Base-by-base conservation (phyloP, 2,797 vertebrate genomes). In the Falco naumanni region DNA sequence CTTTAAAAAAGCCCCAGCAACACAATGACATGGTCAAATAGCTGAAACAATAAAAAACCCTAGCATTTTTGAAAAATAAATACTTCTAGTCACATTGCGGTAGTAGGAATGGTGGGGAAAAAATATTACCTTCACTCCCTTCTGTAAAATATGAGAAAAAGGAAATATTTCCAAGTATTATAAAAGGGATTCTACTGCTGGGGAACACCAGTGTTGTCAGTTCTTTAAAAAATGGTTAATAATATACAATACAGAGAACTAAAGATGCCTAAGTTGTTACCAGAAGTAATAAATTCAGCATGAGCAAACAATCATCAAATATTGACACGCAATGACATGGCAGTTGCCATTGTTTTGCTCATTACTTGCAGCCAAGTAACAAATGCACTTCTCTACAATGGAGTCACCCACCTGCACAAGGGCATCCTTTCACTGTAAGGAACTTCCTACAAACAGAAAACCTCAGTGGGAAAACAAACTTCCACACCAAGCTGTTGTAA, bases 21-120 rank as follows among this genome's bases (percentile, higher is more conserved):
- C 17, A 75, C n/a, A 80, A 0, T 83, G 63, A 51, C 29, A 28
- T 34, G 77, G 34, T 29, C 34, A 90, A 84, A 89, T 16, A 89
- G 75, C 91, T 89, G 63, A 86, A 94, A 81, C 37, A 71, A 90
- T 83, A 33, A 94, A 92, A 96, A 96, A 43, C 41, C 24, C 47
- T 20, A 61, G 28, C 39, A 64, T 54, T 89, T 84, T 51, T 77
- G 14, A 48, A 84, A 95, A 93, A 80, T 53, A 89, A 88, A 51
- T 75, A 91, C 14, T 64, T 70, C 43, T 47, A 87, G 68, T 50
- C 53, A 37, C 37, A 63, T 26, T 72, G 65, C 56, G 60, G 24
- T 6, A 81, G 43, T 20, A 87, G 21, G 19, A 95, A 87, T 2
- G 0, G 29, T 66, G 39, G 66, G 70, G 3, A 61, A 83, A 74